phyloP scores from a whole-genome alignment of 2,113 vertebrate genomes.

The Piprites chloris region DNA sequence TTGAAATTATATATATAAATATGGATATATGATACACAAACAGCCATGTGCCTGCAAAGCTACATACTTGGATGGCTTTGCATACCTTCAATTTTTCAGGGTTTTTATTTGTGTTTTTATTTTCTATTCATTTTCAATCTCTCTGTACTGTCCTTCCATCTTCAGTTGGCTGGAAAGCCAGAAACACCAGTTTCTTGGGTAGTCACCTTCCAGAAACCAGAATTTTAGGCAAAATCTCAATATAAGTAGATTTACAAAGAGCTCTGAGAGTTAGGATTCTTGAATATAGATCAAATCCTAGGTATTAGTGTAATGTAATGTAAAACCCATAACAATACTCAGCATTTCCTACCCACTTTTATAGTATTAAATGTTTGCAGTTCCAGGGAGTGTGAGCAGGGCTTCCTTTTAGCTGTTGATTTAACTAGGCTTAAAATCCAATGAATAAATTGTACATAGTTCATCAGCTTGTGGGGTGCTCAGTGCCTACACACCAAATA shows the following conservation, averaged over 20 bases:
- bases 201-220: background rate
- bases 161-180: background rate
- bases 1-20: background rate
- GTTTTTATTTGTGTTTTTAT: background rate
- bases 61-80: background rate
- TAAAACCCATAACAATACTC: background rate
- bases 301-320: background rate
- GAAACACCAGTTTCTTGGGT: background rate
- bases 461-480: conserved; percentile 24
- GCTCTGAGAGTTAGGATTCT: background rate
- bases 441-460: conserved; percentile 52
- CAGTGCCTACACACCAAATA: background rate
- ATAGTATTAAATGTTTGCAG: background rate
- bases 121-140: background rate
- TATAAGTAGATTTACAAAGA: background rate
- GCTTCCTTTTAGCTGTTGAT: background rate
- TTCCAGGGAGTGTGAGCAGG: background rate
- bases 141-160: background rate
- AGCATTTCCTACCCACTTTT: background rate
- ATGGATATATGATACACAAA: background rate
- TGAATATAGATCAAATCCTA: background rate
- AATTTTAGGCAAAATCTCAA: background rate
- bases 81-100: background rate
- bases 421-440: conserved; percentile 48
- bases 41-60: background rate